These are phyloP conservation scores for Troides oblongomaculatus DNA, from an alignment of 2,888 invertebrate species.

Conservation along the genomic window DNA sequence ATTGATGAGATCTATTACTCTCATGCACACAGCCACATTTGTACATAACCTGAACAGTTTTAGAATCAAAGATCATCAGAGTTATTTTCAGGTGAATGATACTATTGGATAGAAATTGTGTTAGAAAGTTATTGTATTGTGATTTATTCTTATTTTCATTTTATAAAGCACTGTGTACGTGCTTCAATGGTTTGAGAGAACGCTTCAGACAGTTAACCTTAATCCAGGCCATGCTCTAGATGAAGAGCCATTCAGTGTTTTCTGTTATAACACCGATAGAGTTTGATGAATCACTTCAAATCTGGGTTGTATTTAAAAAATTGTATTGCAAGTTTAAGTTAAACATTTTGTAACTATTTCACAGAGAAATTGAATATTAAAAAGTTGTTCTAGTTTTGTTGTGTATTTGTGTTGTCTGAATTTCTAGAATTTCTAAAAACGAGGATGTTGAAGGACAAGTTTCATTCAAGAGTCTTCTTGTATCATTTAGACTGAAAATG, in stretches of 20 bases:
- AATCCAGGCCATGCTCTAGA: constrained; percentile 9
- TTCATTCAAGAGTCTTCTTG: too few species aligned
- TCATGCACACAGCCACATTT: not conserved
- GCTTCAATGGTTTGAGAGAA: not conserved
- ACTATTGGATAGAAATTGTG: not conserved
- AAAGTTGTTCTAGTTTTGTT: not conserved
- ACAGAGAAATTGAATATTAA: not conserved
- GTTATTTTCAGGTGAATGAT: not conserved
- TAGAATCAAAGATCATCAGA: not conserved
- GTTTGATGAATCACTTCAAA: constrained; percentile 6
- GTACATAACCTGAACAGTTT: not conserved
- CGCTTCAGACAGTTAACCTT: constrained; percentile 1
- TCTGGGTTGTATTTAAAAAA: not conserved
- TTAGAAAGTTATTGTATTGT: not conserved
- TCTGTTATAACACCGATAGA: constrained; percentile 3
- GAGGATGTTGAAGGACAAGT: not conserved
- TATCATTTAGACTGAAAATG: too few species aligned
- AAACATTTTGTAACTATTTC: not conserved
- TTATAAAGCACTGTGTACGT: not conserved
- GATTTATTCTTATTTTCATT: not conserved
- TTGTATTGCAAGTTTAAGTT: not conserved
- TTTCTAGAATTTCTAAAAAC: not conserved
- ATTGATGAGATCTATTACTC: not conserved
- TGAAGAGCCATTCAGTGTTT: not conserved
- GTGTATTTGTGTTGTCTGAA: not conserved